Evolutionary conservation across 2,113 vertebrate genomes (phyloP).

Genomic region (Saccopteryx bilineata): DNA sequence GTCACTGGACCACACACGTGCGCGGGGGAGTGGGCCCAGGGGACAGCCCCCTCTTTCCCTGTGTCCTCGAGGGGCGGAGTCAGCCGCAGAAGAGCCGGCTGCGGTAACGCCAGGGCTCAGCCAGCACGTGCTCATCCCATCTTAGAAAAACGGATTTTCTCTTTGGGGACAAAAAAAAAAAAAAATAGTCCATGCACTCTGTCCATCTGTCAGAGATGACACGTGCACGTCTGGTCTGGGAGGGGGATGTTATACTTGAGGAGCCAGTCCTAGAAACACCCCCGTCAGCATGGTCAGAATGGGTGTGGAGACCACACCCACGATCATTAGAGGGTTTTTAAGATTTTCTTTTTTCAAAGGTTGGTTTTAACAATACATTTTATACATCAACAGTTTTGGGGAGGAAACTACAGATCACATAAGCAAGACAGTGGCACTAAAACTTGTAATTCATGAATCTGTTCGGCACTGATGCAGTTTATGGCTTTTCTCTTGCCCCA

Average conservation of each 20-base stretch:
- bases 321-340: slow-evolving; percentile 79
- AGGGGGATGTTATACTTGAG: slow-evolving; percentile 34
- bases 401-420: slow-evolving; percentile 73
- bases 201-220: slow-evolving; percentile 38
- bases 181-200: neutral
- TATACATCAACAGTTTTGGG: slow-evolving; percentile 77
- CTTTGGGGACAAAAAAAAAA: neutral
- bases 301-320: slow-evolving; percentile 61
- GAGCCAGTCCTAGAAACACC: slow-evolving; percentile 70
- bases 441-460: slow-evolving; percentile 76
- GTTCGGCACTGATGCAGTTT: slow-evolving; percentile 73
- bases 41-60: slow-evolving; percentile 54
- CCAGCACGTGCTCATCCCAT: neutral
- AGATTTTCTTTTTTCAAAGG: slow-evolving; percentile 82
- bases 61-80: slow-evolving; percentile 56
- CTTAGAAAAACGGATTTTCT: slow-evolving; percentile 30
- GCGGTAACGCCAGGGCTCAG: neutral
- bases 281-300: slow-evolving; percentile 48
- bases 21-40: slow-evolving; percentile 55
- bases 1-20: slow-evolving; percentile 80
- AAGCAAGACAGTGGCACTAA: slow-evolving; percentile 81
- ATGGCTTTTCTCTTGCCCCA: slow-evolving; percentile 68
- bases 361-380: slow-evolving; percentile 85
- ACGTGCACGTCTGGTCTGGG: slow-evolving; percentile 56
- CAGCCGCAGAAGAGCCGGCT: neutral